Evolutionary conservation across 2,797 vertebrate species (phyloP), one percentile per base, ranked within the genome.

Genomic region (Tenualosa thibaudeaui): DNA sequence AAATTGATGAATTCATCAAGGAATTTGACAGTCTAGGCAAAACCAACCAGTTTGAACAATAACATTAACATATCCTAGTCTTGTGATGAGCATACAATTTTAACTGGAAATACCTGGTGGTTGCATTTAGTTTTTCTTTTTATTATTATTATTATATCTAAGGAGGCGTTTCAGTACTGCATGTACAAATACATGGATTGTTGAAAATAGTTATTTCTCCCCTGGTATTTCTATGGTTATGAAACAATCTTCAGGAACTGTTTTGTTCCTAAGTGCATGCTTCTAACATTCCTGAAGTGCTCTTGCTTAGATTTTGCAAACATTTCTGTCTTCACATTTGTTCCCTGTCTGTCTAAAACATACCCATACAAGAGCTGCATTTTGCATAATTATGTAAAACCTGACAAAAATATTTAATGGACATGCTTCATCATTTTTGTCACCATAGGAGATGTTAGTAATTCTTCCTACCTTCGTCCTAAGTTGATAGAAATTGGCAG

Each of bases 91-190:
- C 71, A 22, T 78, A 78, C 71, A 46, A 65, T 92, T 92, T 91
- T 87, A 86, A 88, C 90, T 90, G 90, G 75, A 89, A 91, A 86
- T 81, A 81, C 88, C 86, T 90, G 90, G 89, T 91, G 89, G 89
- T 91, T 92, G 90, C 91, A 91, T 86, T 62, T 62, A 24, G 46
- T 19, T n/a, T 56, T 19, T 19, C 22, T 22, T 19, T 56, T 22
- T 56, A 22, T 68, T 43, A 78, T 19, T 22, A 19, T 56, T 56
- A 56, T 56, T 56, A 19, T 56, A 56, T 56, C 54, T 56, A 56
- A 56, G 54, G 19, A 53, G 13, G 12, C 13, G 12, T 13, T 53
- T 53, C 15, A 53, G 51, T 15, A 51, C 50, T 51, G 50, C 50
- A 51, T 51, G 26, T 37, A 71, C 68, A 71, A 65, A 65, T 15